Conservation (phyloP, 2,113 vertebrate genomes). For the Prochilodus magdalenae region DNA sequence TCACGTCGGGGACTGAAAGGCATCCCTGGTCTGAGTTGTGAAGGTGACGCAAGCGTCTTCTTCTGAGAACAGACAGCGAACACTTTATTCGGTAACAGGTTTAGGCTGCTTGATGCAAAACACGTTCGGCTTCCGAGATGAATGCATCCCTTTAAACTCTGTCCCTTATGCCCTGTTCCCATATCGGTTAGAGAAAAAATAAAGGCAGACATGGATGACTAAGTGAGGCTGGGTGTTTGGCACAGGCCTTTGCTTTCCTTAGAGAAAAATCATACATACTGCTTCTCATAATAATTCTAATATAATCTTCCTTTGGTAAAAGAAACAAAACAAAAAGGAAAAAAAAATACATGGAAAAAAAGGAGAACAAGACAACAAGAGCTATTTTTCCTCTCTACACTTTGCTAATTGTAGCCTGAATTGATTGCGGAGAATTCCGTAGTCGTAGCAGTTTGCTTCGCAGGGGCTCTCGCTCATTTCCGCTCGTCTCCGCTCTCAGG, state of each 20-base stretch:
- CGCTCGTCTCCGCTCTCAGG: conserved; percentile 45
- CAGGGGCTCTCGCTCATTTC: conserved; percentile 33
- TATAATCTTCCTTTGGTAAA: conserved; percentile 69
- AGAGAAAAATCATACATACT: conserved; percentile 42
- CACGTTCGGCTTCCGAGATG: conserved; percentile 19
- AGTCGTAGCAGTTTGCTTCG: conserved; percentile 56
- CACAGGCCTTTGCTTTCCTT: conserved; percentile 21
- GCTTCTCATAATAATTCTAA: conserved; percentile 50
- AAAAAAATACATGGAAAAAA: conserved; percentile 16
- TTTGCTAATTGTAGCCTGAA: conserved; percentile 64
- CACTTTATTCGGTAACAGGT: conserved; percentile 53
- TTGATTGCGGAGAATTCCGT: conserved; percentile 57
- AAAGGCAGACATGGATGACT: conserved; percentile 23
- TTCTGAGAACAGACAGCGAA: conserved; percentile 45
- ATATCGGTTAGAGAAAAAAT: neutral
- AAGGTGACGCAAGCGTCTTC: conserved; percentile 8
- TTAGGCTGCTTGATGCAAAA: conserved; percentile 22
- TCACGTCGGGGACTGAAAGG: neutral
- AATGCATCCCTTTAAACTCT: conserved; percentile 44
- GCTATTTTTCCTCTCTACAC: conserved; percentile 36
- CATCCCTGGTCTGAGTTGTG: conserved; percentile 3
- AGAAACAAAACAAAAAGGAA: conserved; percentile 35
- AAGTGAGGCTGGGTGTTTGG: conserved; percentile 51
- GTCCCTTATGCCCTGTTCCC: conserved; percentile 14
- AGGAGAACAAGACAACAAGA: conserved; percentile 14